Evolutionary conservation across 2,113 vertebrate genomes (phyloP), one percentile per base, ranked within the genome.

Genomic region (Gavialis gangeticus): DNA sequence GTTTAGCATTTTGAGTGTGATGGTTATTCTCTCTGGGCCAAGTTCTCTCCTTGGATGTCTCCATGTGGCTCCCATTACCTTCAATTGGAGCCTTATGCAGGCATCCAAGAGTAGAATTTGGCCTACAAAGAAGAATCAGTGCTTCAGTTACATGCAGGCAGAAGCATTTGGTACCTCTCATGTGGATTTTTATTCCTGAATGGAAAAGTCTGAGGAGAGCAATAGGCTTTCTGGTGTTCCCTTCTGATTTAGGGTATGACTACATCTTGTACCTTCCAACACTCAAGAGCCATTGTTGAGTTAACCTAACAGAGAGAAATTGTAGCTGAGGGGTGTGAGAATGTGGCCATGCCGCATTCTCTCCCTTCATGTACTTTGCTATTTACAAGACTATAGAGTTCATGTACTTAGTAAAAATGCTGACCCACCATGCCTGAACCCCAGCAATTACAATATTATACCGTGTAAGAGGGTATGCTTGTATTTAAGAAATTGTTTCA

Each of bases 211-310:
- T 95, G 92, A 54, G 64, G 85, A 94, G 77, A 94, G 92, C 88
- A 89, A 96, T 89, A 91, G 78, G 81, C 79, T 95, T 90, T 89
- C 58, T 94, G 91, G 96, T 93, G 37, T 90, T 90, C 66, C 82
- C 80, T 81, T 57, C 7, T 85, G 81, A 92, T 95, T 95, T 96
- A 95, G 93, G 87, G 84, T 93, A 90, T 89, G 75, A 95, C 64
- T 95, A 94, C 89, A 86, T 91, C 80, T 83, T 92, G 37, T 73
- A 94, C 83, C 80, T 94, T 94, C 89, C 67, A 91, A 62, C 27
- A 75, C 22, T 75, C 27, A 6, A 5, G 80, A 79, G 83, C 27
- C 14, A 82, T 94, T 91, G 66, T 30, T 71, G 90, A 94, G 86
- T 95, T 91, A 95, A 91, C 84, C 79, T 73, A 73, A 94, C 90